These are phyloP conservation scores for Yponomeuta sedellus DNA, from an alignment of 2,888 invertebrate species.

Conservation along the genomic window DNA sequence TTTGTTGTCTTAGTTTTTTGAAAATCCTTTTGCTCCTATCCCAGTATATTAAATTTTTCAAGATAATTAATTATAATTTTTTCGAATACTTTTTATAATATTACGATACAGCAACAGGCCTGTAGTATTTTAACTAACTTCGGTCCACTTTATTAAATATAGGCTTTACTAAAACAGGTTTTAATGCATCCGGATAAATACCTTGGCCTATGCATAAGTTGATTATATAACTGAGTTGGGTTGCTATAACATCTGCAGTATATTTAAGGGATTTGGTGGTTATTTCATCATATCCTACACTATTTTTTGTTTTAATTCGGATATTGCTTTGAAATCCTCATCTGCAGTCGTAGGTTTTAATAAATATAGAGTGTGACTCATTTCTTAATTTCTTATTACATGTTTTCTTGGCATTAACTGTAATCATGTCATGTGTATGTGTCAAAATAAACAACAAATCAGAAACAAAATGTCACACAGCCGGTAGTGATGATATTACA, in stretches of 20 bases:
- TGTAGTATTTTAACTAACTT: conserved; percentile 7
- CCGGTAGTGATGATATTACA: no score
- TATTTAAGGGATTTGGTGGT: background rate
- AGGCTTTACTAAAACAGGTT: conserved; percentile 15
- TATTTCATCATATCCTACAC: no score
- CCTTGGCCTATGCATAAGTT: conserved; percentile 12
- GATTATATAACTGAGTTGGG: conserved; percentile 8
- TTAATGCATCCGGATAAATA: conserved; percentile 14
- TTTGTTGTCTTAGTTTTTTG: background rate
- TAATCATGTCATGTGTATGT: no score
- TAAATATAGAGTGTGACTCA: background rate
- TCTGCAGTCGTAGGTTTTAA: background rate
- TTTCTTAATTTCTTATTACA: background rate
- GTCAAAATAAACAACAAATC: no score
- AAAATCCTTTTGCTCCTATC: conserved; percentile 3
- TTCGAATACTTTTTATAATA: conserved; percentile 14
- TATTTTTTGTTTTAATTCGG: no score
- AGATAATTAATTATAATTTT: conserved; percentile 12
- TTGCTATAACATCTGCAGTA: background rate
- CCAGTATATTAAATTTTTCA: conserved; percentile 12
- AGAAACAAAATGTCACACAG: no score
- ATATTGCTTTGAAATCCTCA: background rate
- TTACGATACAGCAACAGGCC: conserved; percentile 13
- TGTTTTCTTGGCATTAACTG: background rate
- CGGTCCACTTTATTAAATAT: no score